Evolutionary conservation across 2,113 vertebrate species (phyloP), one percentile per base, ranked within the genome.

Genomic region (Hypanus sabinus): DNA sequence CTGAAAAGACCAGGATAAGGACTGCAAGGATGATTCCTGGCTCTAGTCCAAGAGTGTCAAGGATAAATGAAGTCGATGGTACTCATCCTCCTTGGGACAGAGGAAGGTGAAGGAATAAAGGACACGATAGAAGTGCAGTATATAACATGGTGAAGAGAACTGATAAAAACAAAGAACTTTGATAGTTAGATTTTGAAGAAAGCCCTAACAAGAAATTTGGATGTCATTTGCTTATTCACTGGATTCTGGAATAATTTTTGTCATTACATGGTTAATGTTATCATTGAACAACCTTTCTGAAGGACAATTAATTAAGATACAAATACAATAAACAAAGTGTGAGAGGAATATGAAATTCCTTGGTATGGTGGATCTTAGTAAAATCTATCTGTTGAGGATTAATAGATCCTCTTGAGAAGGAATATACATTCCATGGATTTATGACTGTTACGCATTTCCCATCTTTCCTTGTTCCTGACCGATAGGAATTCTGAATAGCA

Each of bases 281-380:
- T 85, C 68, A 91, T 91, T 62, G 60, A 91, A 57, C 46, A 85
- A 85, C 11, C 18, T 92, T 62, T 92, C 65, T n/a, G 36, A 91
- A 91, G 60, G 60, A 30, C n/a, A 68, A n/a, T 91, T 68, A 55
- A 70, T 0, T 68, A 24, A 91, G 36, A 62, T 92, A 36, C 70
- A 24, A n/a, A 36, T 92, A 7, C 65, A 5, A 20, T 11, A 60
- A 30, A 62, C 11, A 87, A 5, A 11, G 10, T 5, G 55, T 22
- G 4, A 10, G 11, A 87, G 8, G 2, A 24, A n/a, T 24, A 87
- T 24, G 55, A 62, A 87, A 2, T 85, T 60, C 55, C 81, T 60
- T 16, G 24, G 3, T 57, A 3, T 20, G 24, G 24, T 85, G 55
- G 2, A n/a, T 70, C 18, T 91, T 90, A 11, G 14, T 5, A 65